Base-by-base conservation (phyloP, 2,113 vertebrate genomes). In the Cnemophilus loriae region DNA sequence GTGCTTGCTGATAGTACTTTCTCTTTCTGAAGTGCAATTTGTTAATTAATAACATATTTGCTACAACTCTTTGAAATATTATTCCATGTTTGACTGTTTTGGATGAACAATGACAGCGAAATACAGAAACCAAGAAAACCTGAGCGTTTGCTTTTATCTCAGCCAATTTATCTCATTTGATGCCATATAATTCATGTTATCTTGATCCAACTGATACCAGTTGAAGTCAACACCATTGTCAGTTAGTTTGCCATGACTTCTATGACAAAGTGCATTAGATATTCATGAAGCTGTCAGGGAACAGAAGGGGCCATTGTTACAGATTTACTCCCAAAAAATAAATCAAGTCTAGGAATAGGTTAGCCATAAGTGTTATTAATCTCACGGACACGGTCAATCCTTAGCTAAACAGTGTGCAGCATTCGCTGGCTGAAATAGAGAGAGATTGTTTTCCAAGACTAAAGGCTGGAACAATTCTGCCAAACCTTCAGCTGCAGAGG, bases 341-440 rank as follows among this genome's bases (percentile, higher is more conserved):
- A 81, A 94, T 67, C n/a, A 70, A 74, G 33, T 39, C 67, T 67
- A 83, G 79, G 47, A 91, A 96, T 8, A 73, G 67, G 55, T 87
- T 67, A 90, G 71, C 57, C 63, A 19, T 80, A 73, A 82, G 30
- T 59, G 75, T 79, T 91, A 91, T 87, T 95, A 80, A 93, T 94
- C 82, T 93, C 89, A 63, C 3, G 20, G 90, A 93, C 76, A 35
- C 10, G 21, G 76, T 56, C 86, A 93, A 52, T 77, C 88, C 73
- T 95, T 90, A 93, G 79, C 64, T 87, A 87, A 94, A 84, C 80
- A 88, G 42, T 18, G 19, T 16, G 59, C 59, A 85, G 65, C 28
- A 23, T n/a, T 95, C 0, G 0, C 63, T 80, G 63, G 60, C 27
- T 85, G 44, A 93, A 87, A 65, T 28, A 89, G 56, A 44, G 27